Base-by-base conservation (phyloP, 1,140 invertebrate species). In the Nebria ingens region DNA sequence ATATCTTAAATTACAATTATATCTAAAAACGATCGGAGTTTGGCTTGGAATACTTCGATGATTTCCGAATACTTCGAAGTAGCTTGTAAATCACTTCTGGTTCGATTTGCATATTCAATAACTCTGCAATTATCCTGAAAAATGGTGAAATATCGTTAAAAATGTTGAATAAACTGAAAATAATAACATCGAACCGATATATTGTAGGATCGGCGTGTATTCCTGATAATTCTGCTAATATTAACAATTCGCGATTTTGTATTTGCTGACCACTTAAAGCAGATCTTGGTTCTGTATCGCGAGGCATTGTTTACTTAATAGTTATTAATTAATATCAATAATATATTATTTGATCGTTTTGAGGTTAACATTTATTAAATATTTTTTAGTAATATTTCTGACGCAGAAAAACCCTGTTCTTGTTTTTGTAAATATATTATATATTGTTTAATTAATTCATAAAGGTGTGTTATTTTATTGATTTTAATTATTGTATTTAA, bases 241-340 rank as follows among this genome's bases (percentile, higher is more conserved):
- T 50, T 19, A 56, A 23, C 12, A 59, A 52, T 50, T 59, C 58
- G 38, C 55, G 49, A 19, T 59, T 54, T 29, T 59, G 51, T 1
- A 55, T 6, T 17, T 45, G 6, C 15, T 12, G 15, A 9, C 9
- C 17, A 45, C 79, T 69, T 29, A 84, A 70, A 4, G 4, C 17
- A 45, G 3, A 12, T 70, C 83, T 80, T 40, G 78, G 79, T 58
- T 83, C 80, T 66, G 82, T 80, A 63, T 83, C 79, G 61, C 77
- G 75, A 54, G 79, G 79, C 75, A 80, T 82, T 62, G n/a, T 34
- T 34, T n/a, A n/a, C n/a, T n/a, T n/a, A n/a, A n/a, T n/a, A n/a
- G n/a, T n/a, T n/a, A n/a, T n/a, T n/a, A n/a, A n/a, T n/a, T n/a
- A n/a, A n/a, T n/a, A n/a, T n/a, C n/a, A n/a, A n/a, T n/a, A n/a